Base-by-base conservation (phyloP, 2,888 invertebrate genomes). In the Parnassius smintheus region DNA sequence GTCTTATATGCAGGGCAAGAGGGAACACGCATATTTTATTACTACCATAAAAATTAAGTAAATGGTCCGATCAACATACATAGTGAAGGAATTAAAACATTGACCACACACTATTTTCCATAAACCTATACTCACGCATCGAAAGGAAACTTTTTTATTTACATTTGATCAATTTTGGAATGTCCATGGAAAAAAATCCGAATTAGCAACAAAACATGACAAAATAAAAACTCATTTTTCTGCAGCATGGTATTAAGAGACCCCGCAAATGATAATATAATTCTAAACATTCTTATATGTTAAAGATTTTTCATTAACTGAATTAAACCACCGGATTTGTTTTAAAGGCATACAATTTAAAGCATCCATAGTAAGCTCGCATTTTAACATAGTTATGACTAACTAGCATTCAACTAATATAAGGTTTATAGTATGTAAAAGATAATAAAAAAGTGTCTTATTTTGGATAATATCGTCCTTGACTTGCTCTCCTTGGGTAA, bases 281-380 rank as follows among this genome's bases (percentile, higher is more conserved):
- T 8, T 13, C 7, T 49, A 12, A 9, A 12, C 22, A 22, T 48
- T 48, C 48, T 41, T 42, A 48, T n/a, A 48, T 10, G 48, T 44
- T 62, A 44, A 25, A 50, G 41, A 44, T 13, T 46, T 13, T 46
- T 57, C 64, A 61, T 65, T 59, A 59, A 61, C 65, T 44, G 9
- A 70, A 70, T 67, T 62, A 65, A 62, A 62, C 0, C 22, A 25
- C 11, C 9, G 45, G 25, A 53, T 53, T 57, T 44, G 53, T 35
- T 54, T 51, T 48, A 35, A 63, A 63, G 59, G 55, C 41, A 59
- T 59, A 52, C n/a, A 46, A 41, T 73, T 83, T 86, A 86, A 86
- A 85, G 87, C 85, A 71, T 82, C 71, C 73, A 72, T 42, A 48
- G 51, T 87, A 88, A 88, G 88, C 88, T 88, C 88, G 75, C 76